Percentiles rank a stretch among this genome's conserved stretches.
Conservation (phyloP, 1,140 invertebrate species). For the Helicoverpa zea region DNA sequence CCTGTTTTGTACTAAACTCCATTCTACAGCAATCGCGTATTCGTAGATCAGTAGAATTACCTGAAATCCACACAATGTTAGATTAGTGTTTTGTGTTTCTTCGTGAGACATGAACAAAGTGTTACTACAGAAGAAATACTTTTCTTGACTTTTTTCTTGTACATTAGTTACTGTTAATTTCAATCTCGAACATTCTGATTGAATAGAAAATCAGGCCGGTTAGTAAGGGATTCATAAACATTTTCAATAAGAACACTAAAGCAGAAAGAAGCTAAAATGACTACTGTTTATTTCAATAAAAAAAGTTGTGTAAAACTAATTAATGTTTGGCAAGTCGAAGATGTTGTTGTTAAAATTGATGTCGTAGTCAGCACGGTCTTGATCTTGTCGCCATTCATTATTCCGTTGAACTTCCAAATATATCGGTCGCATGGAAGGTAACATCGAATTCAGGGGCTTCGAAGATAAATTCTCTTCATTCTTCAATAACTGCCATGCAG, state of each 20-base stretch:
- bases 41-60: constrained; percentile 84
- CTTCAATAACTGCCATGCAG: constrained; percentile 3
- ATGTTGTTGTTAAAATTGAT: constrained; percentile 61
- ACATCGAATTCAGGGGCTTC: constrained; percentile 60
- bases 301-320: neutral
- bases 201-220: no score
- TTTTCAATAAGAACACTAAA: constrained; percentile 23
- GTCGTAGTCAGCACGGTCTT: constrained; percentile 65
- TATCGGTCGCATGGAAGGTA: constrained; percentile 62
- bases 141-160: no score
- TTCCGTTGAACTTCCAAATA: constrained; percentile 73
- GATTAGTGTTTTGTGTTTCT: no score
- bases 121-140: no score
- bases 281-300: constrained; percentile 1
- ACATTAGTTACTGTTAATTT: no score
- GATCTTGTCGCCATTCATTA: constrained; percentile 67
- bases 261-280: neutral
- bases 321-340: constrained; percentile 54
- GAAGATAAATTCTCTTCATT: constrained; percentile 8
- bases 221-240: neutral
- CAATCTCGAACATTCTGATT: no score
- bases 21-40: constrained; percentile 82
- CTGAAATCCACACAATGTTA: constrained; percentile 64
- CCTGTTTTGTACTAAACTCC: constrained; percentile 76
- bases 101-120: no score